Percentiles rank a stretch among this genome's conserved stretches.
Evolutionary conservation across 1,140 invertebrate species (phyloP).

Genomic region (Euura saliciscinereae): DNA sequence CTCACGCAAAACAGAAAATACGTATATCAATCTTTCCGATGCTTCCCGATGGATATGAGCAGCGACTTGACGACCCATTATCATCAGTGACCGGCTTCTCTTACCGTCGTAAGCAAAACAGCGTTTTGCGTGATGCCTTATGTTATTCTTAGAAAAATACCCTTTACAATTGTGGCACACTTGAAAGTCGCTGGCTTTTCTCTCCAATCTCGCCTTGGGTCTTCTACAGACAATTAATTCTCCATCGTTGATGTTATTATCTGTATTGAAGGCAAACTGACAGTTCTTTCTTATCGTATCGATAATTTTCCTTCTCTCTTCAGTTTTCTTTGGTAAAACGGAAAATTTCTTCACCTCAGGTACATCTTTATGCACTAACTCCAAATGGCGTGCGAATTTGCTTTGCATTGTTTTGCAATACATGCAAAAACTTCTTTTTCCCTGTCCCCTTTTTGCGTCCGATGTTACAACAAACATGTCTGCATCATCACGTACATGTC

Average conservation of each 20-base stretch:
- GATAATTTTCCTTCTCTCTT: conserved; percentile 20
- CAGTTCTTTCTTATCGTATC: conserved; percentile 16
- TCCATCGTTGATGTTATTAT: conserved; percentile 14
- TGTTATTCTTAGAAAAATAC: conserved; percentile 18
- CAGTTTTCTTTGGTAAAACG: conserved; percentile 10
- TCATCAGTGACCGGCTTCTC: conserved; percentile 6
- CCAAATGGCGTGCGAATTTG: conserved; percentile 24
- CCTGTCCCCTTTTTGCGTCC: not conserved
- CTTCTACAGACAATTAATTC: conserved; percentile 21
- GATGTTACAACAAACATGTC: not conserved
- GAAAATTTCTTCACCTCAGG: conserved; percentile 21
- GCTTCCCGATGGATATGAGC: conserved; percentile 21
- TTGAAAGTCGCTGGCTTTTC: conserved; percentile 16
- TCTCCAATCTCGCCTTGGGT: conserved; percentile 14
- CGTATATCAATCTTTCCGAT: conserved; percentile 8
- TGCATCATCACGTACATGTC: not conserved
- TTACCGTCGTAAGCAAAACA: not conserved
- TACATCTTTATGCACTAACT: conserved; percentile 19
- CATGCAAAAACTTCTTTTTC: conserved; percentile 21
- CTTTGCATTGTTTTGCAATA: conserved; percentile 22
- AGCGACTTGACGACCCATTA: conserved; percentile 4
- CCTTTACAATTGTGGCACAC: conserved; percentile 23
- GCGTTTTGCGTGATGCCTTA: conserved; percentile 20
- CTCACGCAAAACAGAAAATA: conserved; percentile 22
- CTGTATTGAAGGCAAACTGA: conserved; percentile 21